Base-by-base conservation (phyloP, 2,113 vertebrate genomes). In the Romanogobio albipinnatus region DNA sequence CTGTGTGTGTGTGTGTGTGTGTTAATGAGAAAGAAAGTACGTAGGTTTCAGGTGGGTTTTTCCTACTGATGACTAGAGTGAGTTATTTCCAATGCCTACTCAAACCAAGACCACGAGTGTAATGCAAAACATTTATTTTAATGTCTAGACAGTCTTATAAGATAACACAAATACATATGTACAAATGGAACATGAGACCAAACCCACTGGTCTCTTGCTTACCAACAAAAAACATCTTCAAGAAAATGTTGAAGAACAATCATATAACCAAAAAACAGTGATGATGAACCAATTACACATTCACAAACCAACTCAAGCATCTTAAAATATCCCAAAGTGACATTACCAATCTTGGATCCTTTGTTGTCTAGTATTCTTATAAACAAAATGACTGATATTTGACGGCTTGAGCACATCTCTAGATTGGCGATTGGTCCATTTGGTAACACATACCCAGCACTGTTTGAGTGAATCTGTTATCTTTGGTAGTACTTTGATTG, bases 91-190 rank as follows among this genome's bases (percentile, higher is more conserved):
- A 9, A 29, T 33, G 62, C 14, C 17, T 33, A 53, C 17, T 29
- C 1, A 76, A 53, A 53, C 15, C 13, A 53, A 19, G 74, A 7
- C 24, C 74, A 53, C 14, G 13, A 73, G 3, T 73, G 22, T 73
- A 36, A n/a, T 36, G 10, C 26, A 45, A 68, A 81, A 81, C 58
- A 81, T 36, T 79, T 62, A 22, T 68, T 81, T 68, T 10, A 81
- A 33, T 81, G 26, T 51, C 61, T 81, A 11, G 24, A 80, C 9
- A 33, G 24, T 33, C 78, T 17, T 45, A 9, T 81, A 43, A 68
- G 26, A 51, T 66, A 33, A 81, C 78, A 81, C 45, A 81, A 81
- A 81, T 51, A 81, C 78, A 81, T 81, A 81, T 81, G 39, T 81
- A 68, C 61, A 81, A 66, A 81, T 10, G n/a, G n/a, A 80, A 61